Conservation (phyloP, 1,140 invertebrate genomes). For the Paracyclopina nana region DNA sequence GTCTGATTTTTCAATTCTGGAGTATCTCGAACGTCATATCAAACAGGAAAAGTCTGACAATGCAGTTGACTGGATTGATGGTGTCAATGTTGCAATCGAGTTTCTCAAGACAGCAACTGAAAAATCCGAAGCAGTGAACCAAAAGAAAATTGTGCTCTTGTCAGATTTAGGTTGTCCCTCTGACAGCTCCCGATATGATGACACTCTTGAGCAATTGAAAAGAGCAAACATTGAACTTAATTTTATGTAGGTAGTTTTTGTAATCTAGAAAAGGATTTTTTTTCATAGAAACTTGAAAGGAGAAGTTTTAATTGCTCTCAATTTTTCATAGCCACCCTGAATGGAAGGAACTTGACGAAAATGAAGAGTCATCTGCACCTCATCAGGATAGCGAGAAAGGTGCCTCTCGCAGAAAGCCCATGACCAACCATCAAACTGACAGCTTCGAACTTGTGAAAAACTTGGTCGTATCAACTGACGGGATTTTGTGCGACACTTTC, state of each 20-base stretch:
- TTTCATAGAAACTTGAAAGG: too few species aligned
- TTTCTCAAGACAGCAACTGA: background rate
- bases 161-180: constrained; percentile 5
- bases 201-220: background rate
- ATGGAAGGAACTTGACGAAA: too few species aligned
- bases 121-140: background rate
- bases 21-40: background rate
- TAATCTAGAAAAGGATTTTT: too few species aligned
- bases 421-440: too few species aligned
- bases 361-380: too few species aligned
- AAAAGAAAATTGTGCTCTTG: constrained; percentile 9
- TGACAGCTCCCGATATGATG: background rate
- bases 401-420: too few species aligned
- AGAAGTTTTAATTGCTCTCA: too few species aligned
- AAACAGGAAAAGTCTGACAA: background rate
- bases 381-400: too few species aligned
- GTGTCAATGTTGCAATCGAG: constrained; percentile 2
- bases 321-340: too few species aligned
- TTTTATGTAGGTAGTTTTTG: constrained; percentile 10
- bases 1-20: background rate
- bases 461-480: background rate
- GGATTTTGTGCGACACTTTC: background rate
- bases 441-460: too few species aligned
- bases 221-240: constrained; percentile 3
- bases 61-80: constrained; percentile 7